Base-by-base conservation (phyloP, 2,797 vertebrate genomes). In the Alauda arvensis region DNA sequence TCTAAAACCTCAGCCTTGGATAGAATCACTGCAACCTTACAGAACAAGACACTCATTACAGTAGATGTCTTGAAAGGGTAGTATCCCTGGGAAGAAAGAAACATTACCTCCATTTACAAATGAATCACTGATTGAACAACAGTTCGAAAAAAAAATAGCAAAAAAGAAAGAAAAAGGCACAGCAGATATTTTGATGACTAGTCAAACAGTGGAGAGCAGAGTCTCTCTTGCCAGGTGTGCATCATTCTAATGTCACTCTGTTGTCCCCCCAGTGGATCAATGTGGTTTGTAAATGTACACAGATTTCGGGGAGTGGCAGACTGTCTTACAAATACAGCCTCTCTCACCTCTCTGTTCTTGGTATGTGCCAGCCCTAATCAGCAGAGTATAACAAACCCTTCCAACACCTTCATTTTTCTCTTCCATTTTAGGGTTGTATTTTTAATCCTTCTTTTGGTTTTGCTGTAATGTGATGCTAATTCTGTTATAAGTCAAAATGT, bases 401-500 rank as follows among this genome's bases (percentile, higher is more conserved):
- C 51, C 10, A 19, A 75, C 55, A 25, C 37, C 20, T 80, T 87
- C 5, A 25, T 71, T 82, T 82, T 77, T 48, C n/a, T 79, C 28
- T 68, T 61, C 37, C 16, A 13, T 91, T 89, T 85, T 37, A 60
- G 62, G 23, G 16, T 43, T 1, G 2, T 86, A 25, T 77, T 83
- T 77, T 79, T 14, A 77, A 88, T 48, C 19, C n/a, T 56, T 53
- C 86, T 78, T 92, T 80, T 65, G 18, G 12, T 43, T 86, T 77
- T 77, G 48, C 45, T 75, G 66, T 81, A 83, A 83, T 39, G 45
- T 70, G 63, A 92, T 45, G 67, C 74, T 90, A 90, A 87, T 88
- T 91, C 52, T 85, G 3, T 89, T 63, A 8, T n/a, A 91, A 91
- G 26, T 91, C 70, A 71, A 91, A 88, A 90, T 81, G 69, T 91